phyloP scores from a whole-genome alignment of 2,888 invertebrate species.

The Sarcophaga variegata region DNA sequence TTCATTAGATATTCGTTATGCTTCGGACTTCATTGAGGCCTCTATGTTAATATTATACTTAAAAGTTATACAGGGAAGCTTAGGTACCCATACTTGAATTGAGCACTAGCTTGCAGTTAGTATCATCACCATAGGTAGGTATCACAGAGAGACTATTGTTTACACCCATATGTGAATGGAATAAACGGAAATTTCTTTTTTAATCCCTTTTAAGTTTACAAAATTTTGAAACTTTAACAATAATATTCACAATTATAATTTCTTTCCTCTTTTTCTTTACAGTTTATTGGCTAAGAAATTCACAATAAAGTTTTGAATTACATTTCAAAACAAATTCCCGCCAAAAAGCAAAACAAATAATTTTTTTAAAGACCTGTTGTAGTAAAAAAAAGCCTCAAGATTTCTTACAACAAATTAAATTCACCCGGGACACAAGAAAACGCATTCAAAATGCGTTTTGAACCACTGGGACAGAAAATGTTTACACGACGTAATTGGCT shows the following conservation, averaged over 20 bases:
- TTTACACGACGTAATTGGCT: conserved; percentile 87
- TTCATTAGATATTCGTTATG: no score
- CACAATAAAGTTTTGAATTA: conserved; percentile 19
- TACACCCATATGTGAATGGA: no score
- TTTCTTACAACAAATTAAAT: conserved; percentile 56
- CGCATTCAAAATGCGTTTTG: conserved; percentile 76
- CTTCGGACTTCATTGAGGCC: no score
- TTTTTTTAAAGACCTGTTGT: conserved; percentile 7
- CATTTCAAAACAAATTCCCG: not conserved
- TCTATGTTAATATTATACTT: no score
- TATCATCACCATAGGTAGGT: no score
- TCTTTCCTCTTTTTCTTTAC: conserved; percentile 22
- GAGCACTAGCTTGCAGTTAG: no score
- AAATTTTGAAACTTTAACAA: not conserved
- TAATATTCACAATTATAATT: not conserved
- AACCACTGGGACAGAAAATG: conserved; percentile 80
- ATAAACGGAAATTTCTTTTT: not conserved
- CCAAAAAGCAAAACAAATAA: not conserved
- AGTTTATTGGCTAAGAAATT: conserved; percentile 11
- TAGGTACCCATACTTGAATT: no score
- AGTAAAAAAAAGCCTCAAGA: conserved; percentile 70
- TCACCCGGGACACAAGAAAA: conserved; percentile 52
- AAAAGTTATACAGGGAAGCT: no score
- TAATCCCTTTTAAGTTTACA: not conserved
- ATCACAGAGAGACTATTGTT: no score